Conservation (phyloP, 2,888 invertebrate species). For the Cheiracanthium punctorium region DNA sequence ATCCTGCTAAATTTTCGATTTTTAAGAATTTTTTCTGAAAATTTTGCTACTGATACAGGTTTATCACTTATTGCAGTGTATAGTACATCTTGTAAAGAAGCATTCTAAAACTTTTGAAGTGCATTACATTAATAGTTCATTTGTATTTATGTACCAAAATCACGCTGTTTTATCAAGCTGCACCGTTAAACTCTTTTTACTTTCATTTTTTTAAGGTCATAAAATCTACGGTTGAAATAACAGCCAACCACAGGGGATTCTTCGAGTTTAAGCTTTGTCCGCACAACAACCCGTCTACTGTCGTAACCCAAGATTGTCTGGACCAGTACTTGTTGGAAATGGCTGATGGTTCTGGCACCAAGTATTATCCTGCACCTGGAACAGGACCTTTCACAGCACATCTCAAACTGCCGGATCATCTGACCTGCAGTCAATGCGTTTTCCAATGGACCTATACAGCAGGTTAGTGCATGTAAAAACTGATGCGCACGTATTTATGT, state of each 20-base stretch:
- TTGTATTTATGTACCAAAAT: no score
- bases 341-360: conserved; percentile 81
- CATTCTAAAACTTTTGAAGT: no score
- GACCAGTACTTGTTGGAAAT: conserved; percentile 82
- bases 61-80: no score
- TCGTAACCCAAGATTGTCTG: conserved; percentile 85
- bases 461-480: conserved; percentile 71
- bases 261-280: conserved; percentile 91
- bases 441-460: conserved; percentile 77
- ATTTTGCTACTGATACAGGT: no score
- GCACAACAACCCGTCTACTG: conserved; percentile 86
- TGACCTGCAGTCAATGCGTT: conserved; percentile 77
- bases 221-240: conserved; percentile 86
- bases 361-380: conserved; percentile 63
- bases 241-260: conserved; percentile 90
- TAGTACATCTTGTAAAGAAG: no score
- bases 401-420: conserved; percentile 82
- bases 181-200: no score
- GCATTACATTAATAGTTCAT: no score
- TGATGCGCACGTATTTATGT: no score
- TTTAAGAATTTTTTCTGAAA: no score
- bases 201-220: conserved; percentile 76
- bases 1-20: no score
- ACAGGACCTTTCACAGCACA: conserved; percentile 66
- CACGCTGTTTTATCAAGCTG: no score